These are phyloP conservation scores for Oscheius sp. DNA, from an alignment of 2,888 invertebrate species.

Conservation along the genomic window DNA sequence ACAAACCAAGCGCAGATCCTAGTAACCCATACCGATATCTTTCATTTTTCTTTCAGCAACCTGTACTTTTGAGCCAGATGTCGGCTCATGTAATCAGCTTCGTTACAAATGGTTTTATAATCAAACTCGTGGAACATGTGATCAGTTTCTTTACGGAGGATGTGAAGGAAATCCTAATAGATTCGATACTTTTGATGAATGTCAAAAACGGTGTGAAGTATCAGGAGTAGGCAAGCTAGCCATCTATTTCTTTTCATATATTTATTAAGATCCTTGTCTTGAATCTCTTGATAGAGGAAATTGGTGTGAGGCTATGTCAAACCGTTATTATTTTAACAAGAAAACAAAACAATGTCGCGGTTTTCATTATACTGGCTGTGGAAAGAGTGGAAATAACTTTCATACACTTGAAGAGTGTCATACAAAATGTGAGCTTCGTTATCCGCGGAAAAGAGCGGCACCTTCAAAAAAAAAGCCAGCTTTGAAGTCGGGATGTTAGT, in stretches of 20 bases:
- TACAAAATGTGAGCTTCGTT: constrained; percentile 30
- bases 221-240: constrained; percentile 47
- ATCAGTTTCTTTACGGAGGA: constrained; percentile 66
- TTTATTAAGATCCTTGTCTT: constrained; percentile 57
- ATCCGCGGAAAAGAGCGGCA: constrained; percentile 16
- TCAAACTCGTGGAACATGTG: constrained; percentile 60
- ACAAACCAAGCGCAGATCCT: constrained; percentile 48
- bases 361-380: constrained; percentile 70
- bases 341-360: constrained; percentile 48
- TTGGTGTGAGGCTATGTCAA: constrained; percentile 66
- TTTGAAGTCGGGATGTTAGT: constrained; percentile 23
- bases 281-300: constrained; percentile 63
- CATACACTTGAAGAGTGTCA: constrained; percentile 56
- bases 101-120: constrained; percentile 68
- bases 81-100: constrained; percentile 64
- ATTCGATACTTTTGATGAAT: constrained; percentile 61
- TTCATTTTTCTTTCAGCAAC: constrained; percentile 31
- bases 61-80: constrained; percentile 64
- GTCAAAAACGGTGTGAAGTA: constrained; percentile 63
- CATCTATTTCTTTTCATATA: background rate
- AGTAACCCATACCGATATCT: constrained; percentile 21
- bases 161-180: constrained; percentile 65
- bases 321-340: constrained; percentile 53
- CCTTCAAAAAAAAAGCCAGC: constrained; percentile 5
- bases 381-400: constrained; percentile 61